Conservation (phyloP, 2,113 vertebrate genomes). For the Trematocara marginatum region DNA sequence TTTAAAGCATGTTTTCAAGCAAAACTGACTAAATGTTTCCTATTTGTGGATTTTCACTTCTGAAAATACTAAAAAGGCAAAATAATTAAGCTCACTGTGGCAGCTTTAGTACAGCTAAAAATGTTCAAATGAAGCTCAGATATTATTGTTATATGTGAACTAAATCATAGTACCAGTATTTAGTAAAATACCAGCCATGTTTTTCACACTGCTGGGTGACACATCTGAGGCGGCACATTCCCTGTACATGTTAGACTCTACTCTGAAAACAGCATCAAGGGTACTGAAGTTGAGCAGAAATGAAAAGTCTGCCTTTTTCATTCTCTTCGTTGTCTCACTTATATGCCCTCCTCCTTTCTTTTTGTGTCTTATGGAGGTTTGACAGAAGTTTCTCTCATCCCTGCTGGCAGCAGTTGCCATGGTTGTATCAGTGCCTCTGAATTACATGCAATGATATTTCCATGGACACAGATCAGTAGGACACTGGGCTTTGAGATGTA, state of each 20-base stretch:
- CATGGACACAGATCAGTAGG: slow-evolving; percentile 32
- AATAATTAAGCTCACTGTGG: not conserved
- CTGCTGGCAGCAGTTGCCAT: slow-evolving; percentile 59
- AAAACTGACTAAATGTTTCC: not conserved
- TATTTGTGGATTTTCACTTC: not conserved
- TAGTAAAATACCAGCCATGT: not conserved
- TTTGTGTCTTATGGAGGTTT: slow-evolving; percentile 8
- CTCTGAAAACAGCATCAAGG: not conserved
- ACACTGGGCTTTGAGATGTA: slow-evolving; percentile 20
- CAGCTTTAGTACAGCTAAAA: not conserved
- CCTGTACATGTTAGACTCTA: not conserved
- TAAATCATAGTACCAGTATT: not conserved
- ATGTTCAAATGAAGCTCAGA: not conserved
- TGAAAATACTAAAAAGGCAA: not conserved
- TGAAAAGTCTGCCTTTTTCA: not conserved
- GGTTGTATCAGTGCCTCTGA: slow-evolving; percentile 31
- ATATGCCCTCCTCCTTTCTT: not conserved
- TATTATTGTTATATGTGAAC: not conserved
- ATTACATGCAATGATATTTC: slow-evolving; percentile 42
- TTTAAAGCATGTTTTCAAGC: not conserved
- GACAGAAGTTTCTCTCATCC: slow-evolving; percentile 39
- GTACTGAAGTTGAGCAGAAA: not conserved
- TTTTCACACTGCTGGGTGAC: not conserved
- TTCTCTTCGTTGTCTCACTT: not conserved
- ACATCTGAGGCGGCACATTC: not conserved